phyloP scores from a whole-genome alignment of 2,113 vertebrate species.

The Epinephelus fuscoguttatus region DNA sequence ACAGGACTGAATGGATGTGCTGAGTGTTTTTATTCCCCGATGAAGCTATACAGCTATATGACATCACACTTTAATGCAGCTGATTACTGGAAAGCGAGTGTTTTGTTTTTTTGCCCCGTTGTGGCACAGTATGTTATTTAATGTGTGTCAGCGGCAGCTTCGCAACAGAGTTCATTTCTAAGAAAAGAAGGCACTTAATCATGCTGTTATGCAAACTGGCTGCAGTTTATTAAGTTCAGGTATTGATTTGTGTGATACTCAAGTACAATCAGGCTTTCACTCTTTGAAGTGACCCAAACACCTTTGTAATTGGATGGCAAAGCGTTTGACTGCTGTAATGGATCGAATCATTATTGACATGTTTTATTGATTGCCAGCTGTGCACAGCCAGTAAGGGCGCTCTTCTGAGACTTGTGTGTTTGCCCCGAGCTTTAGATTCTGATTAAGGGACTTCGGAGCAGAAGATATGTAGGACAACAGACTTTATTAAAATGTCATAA shows the following conservation, averaged over 20 bases:
- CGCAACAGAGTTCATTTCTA: constrained; percentile 13
- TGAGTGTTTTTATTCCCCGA: constrained; percentile 48
- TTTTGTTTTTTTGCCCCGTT: constrained; percentile 14
- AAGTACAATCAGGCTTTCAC: constrained; percentile 58
- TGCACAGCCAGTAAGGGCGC: constrained; percentile 34
- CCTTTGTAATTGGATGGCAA: constrained; percentile 76
- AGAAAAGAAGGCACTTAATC: constrained; percentile 23
- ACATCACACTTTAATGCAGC: constrained; percentile 29
- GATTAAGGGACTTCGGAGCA: constrained; percentile 45
- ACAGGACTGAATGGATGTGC: constrained; percentile 28
- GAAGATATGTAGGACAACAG: not conserved
- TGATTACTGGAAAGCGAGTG: constrained; percentile 51
- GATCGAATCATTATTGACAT: constrained; percentile 72
- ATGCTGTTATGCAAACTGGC: constrained; percentile 28
- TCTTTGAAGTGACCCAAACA: constrained; percentile 66
- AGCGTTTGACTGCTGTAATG: constrained; percentile 67
- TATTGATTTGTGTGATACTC: constrained; percentile 62
- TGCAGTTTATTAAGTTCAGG: constrained; percentile 46
- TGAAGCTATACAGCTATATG: constrained; percentile 30
- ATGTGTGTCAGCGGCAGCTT: not conserved
- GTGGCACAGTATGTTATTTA: not conserved
- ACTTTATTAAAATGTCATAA: constrained; percentile 55
- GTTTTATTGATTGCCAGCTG: constrained; percentile 73
- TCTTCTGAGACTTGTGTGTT: constrained; percentile 43
- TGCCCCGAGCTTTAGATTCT: constrained; percentile 52